Conservation (phyloP, 2,113 vertebrate species). For the Cottus gobio region DNA sequence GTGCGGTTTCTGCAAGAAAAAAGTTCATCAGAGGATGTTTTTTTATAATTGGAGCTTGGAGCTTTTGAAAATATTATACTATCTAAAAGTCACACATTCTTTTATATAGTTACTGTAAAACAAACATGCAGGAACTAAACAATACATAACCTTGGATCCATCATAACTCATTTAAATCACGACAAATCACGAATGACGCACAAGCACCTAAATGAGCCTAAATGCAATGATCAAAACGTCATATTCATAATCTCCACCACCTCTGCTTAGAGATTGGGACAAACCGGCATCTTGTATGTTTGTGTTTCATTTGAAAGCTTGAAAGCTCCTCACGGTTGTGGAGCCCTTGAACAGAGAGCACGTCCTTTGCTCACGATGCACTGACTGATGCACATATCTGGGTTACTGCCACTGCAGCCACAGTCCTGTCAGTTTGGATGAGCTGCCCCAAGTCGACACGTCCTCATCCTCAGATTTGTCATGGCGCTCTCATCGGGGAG, state of each 20-base stretch:
- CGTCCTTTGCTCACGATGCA: constrained; percentile 49
- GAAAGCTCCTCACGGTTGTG: constrained; percentile 30
- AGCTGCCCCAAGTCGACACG: constrained; percentile 59
- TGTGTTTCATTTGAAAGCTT: constrained; percentile 34
- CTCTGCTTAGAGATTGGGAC: not conserved
- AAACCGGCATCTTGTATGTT: not conserved
- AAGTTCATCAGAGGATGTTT: not conserved
- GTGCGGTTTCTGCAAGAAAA: not conserved
- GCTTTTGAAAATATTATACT: constrained; percentile 6
- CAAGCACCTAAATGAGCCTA: constrained; percentile 11
- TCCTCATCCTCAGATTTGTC: constrained; percentile 56
- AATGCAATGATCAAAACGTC: constrained; percentile 1
- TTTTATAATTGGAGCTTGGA: constrained; percentile 15
- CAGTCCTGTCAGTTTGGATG: constrained; percentile 68
- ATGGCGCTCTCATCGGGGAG: constrained; percentile 31
- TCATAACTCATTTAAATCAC: constrained; percentile 56
- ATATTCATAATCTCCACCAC: not conserved
- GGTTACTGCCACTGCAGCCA: constrained; percentile 51
- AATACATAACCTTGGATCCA: constrained; percentile 42
- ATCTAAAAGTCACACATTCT: not conserved
- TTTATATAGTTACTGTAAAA: constrained; percentile 32
- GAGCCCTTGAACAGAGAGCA: constrained; percentile 52
- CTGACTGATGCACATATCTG: constrained; percentile 69
- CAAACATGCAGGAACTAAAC: constrained; percentile 35
- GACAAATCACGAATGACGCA: constrained; percentile 67